Conservation (phyloP, 2,888 invertebrate species). For the Limnephilus lunatus region DNA sequence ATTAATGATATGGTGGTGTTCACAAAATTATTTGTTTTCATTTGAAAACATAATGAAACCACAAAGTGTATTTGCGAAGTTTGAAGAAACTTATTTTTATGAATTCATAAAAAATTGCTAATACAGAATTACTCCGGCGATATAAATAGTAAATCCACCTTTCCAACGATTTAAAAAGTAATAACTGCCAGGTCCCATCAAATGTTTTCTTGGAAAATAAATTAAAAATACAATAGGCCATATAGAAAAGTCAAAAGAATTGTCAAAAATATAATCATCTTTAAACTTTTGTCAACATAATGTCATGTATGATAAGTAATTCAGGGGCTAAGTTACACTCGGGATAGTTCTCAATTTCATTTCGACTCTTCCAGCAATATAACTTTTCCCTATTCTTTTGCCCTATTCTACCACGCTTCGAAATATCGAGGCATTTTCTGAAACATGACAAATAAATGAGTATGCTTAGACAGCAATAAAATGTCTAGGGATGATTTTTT, state of each 20-base stretch:
- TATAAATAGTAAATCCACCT: not conserved
- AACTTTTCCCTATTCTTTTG: not conserved
- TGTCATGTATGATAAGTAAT: not conserved
- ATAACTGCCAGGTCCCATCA: not conserved
- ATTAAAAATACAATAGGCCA: not conserved
- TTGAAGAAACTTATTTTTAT: too few relatives aligned
- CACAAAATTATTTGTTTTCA: too few relatives aligned
- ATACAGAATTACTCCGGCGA: too few relatives aligned
- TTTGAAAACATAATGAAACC: too few relatives aligned
- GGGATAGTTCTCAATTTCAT: not conserved
- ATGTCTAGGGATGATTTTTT: not conserved
- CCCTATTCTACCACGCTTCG: not conserved
- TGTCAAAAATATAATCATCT: not conserved
- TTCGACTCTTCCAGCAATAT: not conserved
- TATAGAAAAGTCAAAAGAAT: not conserved
- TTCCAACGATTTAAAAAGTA: not conserved
- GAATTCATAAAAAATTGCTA: too few relatives aligned
- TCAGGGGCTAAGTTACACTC: not conserved
- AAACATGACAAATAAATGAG: not conserved
- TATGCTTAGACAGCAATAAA: not conserved
- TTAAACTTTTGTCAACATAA: not conserved
- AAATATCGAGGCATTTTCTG: not conserved
- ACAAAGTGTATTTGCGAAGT: too few relatives aligned
- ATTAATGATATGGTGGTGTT: too few relatives aligned
- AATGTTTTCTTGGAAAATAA: not conserved